Conservation (phyloP, 2,888 invertebrate species). For the Leptopterna dolabrata region DNA sequence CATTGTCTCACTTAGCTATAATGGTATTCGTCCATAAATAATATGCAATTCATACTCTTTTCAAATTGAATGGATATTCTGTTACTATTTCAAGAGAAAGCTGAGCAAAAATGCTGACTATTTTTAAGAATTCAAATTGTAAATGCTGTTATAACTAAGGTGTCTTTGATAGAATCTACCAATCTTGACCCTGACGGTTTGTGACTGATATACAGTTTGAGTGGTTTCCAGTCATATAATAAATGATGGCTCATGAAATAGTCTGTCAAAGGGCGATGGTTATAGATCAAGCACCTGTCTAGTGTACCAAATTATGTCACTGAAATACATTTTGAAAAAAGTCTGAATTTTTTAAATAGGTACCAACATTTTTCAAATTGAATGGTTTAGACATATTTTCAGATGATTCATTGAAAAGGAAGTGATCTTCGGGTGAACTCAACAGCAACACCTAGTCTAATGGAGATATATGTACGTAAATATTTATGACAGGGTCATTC, state of each 20-base stretch:
- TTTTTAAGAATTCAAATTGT: slow-evolving; percentile 1
- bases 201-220: background rate
- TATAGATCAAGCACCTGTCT: background rate
- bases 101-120: slow-evolving; percentile 3
- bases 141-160: background rate
- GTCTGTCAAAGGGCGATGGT: background rate
- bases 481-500: background rate
- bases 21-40: slow-evolving; percentile 5
- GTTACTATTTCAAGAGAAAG: background rate
- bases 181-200: background rate
- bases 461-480: background rate
- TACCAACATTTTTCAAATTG: background rate
- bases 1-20: slow-evolving; percentile 5
- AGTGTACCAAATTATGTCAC: background rate
- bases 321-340: background rate
- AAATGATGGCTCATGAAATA: background rate
- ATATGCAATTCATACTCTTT: background rate
- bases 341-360: background rate
- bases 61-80: background rate
- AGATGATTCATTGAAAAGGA: background rate
- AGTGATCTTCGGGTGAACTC: background rate
- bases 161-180: background rate
- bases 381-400: background rate
- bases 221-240: no score
- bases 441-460: background rate